Evolutionary conservation across 2,113 vertebrate species (phyloP), one percentile per base, ranked within the genome.

Genomic region (Nyctibius bracteatus): DNA sequence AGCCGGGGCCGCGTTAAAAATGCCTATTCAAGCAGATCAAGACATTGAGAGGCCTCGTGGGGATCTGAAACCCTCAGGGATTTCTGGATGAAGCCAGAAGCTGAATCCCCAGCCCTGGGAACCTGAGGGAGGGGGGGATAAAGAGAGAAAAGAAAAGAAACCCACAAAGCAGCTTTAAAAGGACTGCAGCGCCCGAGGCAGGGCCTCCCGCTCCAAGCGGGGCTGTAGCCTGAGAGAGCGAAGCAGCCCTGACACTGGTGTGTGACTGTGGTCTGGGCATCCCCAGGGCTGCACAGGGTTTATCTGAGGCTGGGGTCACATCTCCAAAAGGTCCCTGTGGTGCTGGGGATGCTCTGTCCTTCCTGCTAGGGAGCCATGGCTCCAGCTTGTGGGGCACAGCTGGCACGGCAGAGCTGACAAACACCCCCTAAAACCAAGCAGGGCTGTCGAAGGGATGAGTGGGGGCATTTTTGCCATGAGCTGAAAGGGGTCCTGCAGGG

Each of bases 41-140:
- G 94, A 96, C 95, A 95, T 67, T 93, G 92, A 95, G 96, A 96
- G 94, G 96, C 96, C 96, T 95, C 88, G 71, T 86, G 96, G 95
- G 96, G 96, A 95, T 95, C 68, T 93, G 86, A 96, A 94, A 94
- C 94, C 96, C 92, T 96, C 93, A 28, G 95, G 96, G 94, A 96
- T 92, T 96, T 95, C 90, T 94, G 86, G 88, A 96, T 92, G 95
- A 92, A 87, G 95, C 88, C 96, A 94, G 86, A 92, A 93, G 88
- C 88, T 92, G 95, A 95, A 94, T 90, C 95, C 82, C 68, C 90
- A 90, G 80, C 75, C 94, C 93, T 95, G 96, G 93, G 93, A 96
- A 96, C 92, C 87, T 87, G 94, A 6, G 14, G 8, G 1, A 0
- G 49, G 31, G 8, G 6, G 21, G 1, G 27, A 52, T 10, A 30